phyloP scores from a whole-genome alignment of 2,113 vertebrate species.

The Chroicocephalus ridibundus region DNA sequence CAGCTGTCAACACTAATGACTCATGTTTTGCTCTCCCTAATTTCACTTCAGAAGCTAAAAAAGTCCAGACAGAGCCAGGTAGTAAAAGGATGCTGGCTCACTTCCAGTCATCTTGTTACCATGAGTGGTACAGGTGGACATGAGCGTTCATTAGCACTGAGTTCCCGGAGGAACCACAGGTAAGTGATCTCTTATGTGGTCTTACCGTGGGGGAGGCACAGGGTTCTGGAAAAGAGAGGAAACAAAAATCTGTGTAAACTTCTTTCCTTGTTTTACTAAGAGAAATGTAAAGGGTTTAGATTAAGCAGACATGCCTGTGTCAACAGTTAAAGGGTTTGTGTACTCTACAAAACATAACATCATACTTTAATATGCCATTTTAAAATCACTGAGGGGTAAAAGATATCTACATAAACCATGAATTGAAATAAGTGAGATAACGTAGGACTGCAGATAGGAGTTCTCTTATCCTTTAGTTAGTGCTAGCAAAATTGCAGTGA shows the following conservation, averaged over 20 bases:
- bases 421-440: background rate
- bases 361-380: background rate
- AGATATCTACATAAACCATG: background rate
- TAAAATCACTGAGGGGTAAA: background rate
- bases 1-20: background rate
- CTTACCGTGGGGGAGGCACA: constrained; percentile 59
- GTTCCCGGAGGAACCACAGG: background rate
- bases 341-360: background rate
- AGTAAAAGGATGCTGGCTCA: background rate
- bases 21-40: background rate
- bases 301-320: background rate
- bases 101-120: background rate
- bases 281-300: background rate
- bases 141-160: background rate
- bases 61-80: background rate
- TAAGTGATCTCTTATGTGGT: background rate
- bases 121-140: background rate
- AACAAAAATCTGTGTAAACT: background rate
- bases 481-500: background rate
- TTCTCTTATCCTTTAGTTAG: background rate
- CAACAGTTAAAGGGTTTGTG: background rate
- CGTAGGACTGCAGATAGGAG: background rate
- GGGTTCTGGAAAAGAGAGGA: constrained; percentile 50
- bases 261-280: background rate
- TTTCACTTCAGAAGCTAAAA: background rate